Evolutionary conservation across 1,140 invertebrate genomes (phyloP).

Genomic region (Bombus pascuorum): DNA sequence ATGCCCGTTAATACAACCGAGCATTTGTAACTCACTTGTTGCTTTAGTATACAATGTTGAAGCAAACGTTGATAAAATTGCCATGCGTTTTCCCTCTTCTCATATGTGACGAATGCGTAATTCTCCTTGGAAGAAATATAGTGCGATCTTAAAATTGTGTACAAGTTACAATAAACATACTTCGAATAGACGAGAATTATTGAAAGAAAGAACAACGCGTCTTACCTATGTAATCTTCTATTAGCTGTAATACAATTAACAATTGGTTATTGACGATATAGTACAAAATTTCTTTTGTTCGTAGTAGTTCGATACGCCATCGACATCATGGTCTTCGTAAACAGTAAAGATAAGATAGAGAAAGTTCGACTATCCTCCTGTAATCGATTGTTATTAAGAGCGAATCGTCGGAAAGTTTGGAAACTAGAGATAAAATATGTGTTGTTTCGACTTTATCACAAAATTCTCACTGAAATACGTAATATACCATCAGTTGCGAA

Average conservation of each 20-base stretch:
- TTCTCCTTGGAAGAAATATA: background rate
- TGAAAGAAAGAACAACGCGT: background rate
- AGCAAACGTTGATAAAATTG: background rate
- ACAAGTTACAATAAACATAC: background rate
- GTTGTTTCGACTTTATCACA: background rate
- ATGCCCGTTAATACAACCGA: background rate
- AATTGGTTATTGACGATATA: background rate
- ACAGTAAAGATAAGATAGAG: background rate
- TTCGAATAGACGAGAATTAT: background rate
- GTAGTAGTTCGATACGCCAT: background rate
- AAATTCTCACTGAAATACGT: background rate
- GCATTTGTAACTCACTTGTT: background rate
- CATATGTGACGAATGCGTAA: background rate
- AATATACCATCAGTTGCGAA: background rate
- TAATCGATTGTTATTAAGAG: background rate
- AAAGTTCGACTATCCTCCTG: background rate
- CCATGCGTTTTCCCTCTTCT: background rate
- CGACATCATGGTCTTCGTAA: background rate
- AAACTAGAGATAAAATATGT: background rate
- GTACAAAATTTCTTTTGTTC: background rate
- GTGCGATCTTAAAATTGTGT: background rate
- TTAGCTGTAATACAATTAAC: background rate
- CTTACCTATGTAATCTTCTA: background rate
- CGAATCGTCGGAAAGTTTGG: background rate
- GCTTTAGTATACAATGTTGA: background rate